Percentiles rank a stretch among this genome's conserved stretches.
Conservation (phyloP, 2,797 vertebrate species). For the Epinephelus awoara region DNA sequence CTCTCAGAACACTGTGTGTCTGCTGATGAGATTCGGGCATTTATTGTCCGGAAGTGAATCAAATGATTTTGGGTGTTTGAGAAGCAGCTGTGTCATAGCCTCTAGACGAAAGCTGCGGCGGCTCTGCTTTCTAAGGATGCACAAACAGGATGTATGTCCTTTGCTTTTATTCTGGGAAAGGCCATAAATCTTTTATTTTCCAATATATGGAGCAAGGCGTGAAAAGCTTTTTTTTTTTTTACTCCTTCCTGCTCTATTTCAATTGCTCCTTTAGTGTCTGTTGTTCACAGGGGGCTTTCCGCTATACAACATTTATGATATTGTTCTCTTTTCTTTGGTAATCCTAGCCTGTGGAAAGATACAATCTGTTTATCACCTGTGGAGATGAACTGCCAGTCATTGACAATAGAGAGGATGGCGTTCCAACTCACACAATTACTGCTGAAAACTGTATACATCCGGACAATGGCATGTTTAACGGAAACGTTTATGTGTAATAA, state of each 20-base stretch:
- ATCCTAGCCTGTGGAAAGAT: slow-evolving; percentile 75
- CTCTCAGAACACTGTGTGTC: slow-evolving; percentile 57
- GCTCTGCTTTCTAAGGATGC: slow-evolving; percentile 78
- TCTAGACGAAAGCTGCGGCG: slow-evolving; percentile 55
- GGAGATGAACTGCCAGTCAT: slow-evolving; percentile 65
- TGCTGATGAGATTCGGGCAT: slow-evolving; percentile 58
- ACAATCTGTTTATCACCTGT: slow-evolving; percentile 61
- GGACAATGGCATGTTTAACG: slow-evolving; percentile 73
- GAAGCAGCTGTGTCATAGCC: slow-evolving; percentile 51
- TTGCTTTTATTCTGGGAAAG: slow-evolving; percentile 29
- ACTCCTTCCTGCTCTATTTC: slow-evolving; percentile 46
- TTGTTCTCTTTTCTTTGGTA: slow-evolving; percentile 66
- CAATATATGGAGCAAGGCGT: slow-evolving; percentile 6
- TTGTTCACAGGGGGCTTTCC: slow-evolving; percentile 57
- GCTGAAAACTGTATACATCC: slow-evolving; percentile 70
- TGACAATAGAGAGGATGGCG: slow-evolving; percentile 70
- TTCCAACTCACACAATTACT: slow-evolving; percentile 71
- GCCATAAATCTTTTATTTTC: slow-evolving; percentile 40
- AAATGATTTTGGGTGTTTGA: slow-evolving; percentile 58
- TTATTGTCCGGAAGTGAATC: slow-evolving; percentile 67
- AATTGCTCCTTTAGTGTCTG: slow-evolving; percentile 37
- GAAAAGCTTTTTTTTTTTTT: slow-evolving; percentile 35
- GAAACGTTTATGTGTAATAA: slow-evolving; percentile 78
- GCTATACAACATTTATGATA: slow-evolving; percentile 39
- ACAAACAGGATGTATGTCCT: slow-evolving; percentile 17